Evolutionary conservation across 2,888 invertebrate genomes (phyloP).

Genomic region (Galeopsomyia nigrocyanea): DNA sequence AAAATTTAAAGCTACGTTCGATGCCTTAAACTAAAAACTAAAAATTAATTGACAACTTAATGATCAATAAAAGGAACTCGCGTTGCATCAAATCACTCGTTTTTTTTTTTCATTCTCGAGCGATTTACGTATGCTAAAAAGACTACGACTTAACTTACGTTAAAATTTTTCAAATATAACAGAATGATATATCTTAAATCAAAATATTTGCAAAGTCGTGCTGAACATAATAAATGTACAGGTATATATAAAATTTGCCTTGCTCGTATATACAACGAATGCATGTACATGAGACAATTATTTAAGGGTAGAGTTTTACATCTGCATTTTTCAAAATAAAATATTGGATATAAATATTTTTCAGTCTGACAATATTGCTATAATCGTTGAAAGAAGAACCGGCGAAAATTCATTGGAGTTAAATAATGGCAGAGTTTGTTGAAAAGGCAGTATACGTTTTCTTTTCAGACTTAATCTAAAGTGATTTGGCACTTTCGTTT

Average conservation of each 20-base stretch:
- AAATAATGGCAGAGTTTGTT: too few relatives aligned
- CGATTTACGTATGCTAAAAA: background rate
- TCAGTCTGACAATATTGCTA: background rate
- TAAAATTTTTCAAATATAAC: slow-evolving; percentile 4
- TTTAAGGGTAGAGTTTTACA: slow-evolving; percentile 16
- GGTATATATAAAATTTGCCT: slow-evolving; percentile 3
- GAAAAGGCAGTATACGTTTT: too few relatives aligned
- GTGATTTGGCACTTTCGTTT: too few relatives aligned
- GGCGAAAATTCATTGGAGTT: too few relatives aligned
- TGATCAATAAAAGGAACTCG: slow-evolving; percentile 36
- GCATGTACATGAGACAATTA: background rate
- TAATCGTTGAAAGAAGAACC: too few relatives aligned
- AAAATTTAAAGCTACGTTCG: slow-evolving; percentile 3
- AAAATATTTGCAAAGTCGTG: slow-evolving; percentile 4
- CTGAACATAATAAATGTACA: slow-evolving; percentile 20
- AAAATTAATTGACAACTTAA: slow-evolving; percentile 8
- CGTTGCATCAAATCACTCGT: slow-evolving; percentile 22
- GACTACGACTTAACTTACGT: background rate
- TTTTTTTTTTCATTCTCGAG: slow-evolving; percentile 8
- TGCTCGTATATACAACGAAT: background rate
- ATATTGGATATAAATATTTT: slow-evolving; percentile 8
- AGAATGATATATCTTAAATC: background rate
- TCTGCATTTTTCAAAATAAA: background rate
- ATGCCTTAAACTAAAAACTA: background rate
- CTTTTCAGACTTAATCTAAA: too few relatives aligned